These are phyloP conservation scores for Pituophis catenifer DNA, from an alignment of 2,113 vertebrate species.

Conservation along the genomic window DNA sequence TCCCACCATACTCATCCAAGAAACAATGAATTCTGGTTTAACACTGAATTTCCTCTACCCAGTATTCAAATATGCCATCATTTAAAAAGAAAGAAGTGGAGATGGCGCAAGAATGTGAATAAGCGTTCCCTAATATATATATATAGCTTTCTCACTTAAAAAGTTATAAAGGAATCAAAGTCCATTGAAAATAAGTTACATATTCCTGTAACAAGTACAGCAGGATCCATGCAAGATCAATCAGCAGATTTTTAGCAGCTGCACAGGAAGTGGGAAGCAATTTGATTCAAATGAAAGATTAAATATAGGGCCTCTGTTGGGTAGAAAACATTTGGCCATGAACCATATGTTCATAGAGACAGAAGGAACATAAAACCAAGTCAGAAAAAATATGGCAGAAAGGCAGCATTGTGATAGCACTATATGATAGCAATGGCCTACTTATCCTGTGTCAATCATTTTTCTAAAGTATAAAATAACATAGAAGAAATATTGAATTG, in stretches of 20 bases:
- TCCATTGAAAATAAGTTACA: not conserved
- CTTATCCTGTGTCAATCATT: not conserved
- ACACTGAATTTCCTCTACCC: no score
- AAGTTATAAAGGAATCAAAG: no score
- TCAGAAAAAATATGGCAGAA: not conserved
- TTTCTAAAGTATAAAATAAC: not conserved
- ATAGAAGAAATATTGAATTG: not conserved
- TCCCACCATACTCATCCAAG: no score
- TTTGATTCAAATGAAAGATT: not conserved
- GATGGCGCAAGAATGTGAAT: no score
- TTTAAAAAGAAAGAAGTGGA: no score
- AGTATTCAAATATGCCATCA: no score
- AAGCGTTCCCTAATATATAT: not conserved
- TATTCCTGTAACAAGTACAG: not conserved
- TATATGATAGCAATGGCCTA: not conserved
- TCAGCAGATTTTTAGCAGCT: not conserved
- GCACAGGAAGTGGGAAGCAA: not conserved
- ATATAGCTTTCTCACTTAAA: not conserved
- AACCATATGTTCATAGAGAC: not conserved
- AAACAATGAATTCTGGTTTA: no score
- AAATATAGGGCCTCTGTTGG: not conserved
- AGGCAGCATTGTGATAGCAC: not conserved
- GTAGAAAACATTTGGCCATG: not conserved
- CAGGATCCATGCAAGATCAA: not conserved
- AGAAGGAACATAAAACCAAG: not conserved